Base-by-base conservation (phyloP, 2,113 vertebrate species). In the Epinephelus moara region DNA sequence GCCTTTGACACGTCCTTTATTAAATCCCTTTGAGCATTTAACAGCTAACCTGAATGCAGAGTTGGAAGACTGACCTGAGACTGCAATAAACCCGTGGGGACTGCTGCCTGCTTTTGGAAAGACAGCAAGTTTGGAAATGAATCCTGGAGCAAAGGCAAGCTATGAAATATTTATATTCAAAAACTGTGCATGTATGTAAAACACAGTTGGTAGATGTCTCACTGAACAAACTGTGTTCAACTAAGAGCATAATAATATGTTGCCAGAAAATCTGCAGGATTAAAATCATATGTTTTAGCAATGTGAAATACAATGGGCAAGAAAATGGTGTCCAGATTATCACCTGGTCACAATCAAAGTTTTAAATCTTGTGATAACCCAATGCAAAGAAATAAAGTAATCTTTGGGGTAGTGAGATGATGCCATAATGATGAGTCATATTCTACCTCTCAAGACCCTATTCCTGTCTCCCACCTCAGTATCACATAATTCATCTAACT, bases 1-100 rank as follows among this genome's bases (percentile, higher is more conserved):
- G 80, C 77, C 88, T 89, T 73, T 88, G 90, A 88, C 84, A 81
- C 7, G 3, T 83, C 62, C 87, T 89, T 89, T 91, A 88, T 93
- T 89, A 87, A 85, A 89, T 78, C 60, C 86, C 84, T 78, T 53
- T 57, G 59, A 85, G 86, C 71, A 56, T 78, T 82, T 84, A 70
- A 82, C 82, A 79, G 78, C 74, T 75, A 87, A 88, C 86, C 74
- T 89, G 91, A 88, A 88, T 90, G 70, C 70, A 59, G 73, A 87
- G 70, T 60, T 73, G 52, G 53, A 64, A 27, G 64, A 63, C 62
- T 78, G 83, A 83, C 70, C 80, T 64, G 47, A 70, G 72, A 89
- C 63, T 69, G 70, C 70, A 79, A 82, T 78, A 90, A 88, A 89
- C 70, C 64, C 66, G 64, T 12, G 50, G 55, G 56, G 52, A 40